phyloP scores from a whole-genome alignment of 1,140 invertebrate species.

The Colletes gigas region DNA sequence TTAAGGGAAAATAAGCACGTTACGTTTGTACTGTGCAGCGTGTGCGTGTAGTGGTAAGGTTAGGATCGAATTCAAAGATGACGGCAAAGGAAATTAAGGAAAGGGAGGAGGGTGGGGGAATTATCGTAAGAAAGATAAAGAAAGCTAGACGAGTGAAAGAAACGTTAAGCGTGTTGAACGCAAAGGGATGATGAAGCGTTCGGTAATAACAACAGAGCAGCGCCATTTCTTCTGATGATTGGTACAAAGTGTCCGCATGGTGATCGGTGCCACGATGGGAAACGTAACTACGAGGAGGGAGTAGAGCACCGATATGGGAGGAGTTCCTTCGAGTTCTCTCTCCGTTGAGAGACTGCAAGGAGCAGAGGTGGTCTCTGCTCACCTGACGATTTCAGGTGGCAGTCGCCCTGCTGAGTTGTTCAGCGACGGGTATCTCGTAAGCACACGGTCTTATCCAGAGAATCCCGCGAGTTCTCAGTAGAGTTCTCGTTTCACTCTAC shows the following conservation, averaged over 20 bases:
- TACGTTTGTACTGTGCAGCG: too few species aligned
- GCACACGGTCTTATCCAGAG: conserved; percentile 30
- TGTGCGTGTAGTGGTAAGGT: too few species aligned
- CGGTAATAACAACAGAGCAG: too few species aligned
- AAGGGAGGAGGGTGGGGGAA: too few species aligned
- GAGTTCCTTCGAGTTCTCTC: conserved; percentile 63
- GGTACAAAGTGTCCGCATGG: neutral
- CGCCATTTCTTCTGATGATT: neutral
- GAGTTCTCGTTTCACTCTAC: conserved; percentile 12
- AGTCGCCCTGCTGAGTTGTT: conserved; percentile 71
- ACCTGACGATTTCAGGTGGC: conserved; percentile 71
- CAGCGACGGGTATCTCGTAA: conserved; percentile 66
- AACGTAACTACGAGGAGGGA: conserved; percentile 38
- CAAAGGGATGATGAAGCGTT: too few species aligned
- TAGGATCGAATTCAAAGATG: too few species aligned
- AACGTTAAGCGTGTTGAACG: neutral
- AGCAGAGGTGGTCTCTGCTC: conserved; percentile 70
- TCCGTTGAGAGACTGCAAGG: conserved; percentile 66
- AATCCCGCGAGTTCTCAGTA: conserved; percentile 43
- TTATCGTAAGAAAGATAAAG: too few species aligned
- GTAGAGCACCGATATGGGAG: conserved; percentile 64
- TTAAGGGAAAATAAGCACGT: too few species aligned
- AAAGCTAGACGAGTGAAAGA: neutral
- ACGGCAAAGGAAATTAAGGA: too few species aligned
- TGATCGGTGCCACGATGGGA: neutral